Base-by-base conservation (phyloP, 2,113 vertebrate genomes). In the Grus americana region DNA sequence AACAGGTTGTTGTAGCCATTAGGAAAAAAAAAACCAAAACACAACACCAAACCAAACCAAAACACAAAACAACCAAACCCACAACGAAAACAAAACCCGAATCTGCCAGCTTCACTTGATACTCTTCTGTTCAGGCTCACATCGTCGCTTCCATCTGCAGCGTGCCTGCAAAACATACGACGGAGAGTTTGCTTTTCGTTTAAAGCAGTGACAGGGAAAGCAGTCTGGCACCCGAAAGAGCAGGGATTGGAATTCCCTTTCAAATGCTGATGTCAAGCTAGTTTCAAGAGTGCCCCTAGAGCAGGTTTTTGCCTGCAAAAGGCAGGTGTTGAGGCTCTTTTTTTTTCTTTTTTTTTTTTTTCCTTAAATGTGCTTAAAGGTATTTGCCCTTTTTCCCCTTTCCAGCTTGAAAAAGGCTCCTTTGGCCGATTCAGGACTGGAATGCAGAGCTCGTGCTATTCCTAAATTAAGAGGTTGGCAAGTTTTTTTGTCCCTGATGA, bases 401-500 rank as follows among this genome's bases (percentile, higher is more conserved):
- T 93, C 81, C 88, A 83, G 11, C 68, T 93, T 85, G 79, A 96
- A 87, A 42, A 95, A 86, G 93, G 68, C 59, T 91, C 32, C 42
- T 46, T 67, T 89, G 90, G 91, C 94, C 95, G 88, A 90, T 49
- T 88, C 76, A 78, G 63, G 86, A 84, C 73, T 90, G 92, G 82
- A 96, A 91, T 95, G 95, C 92, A 65, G 93, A 89, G 92, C 89
- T 96, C 54, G 15, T 92, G 34, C 81, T 81, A 83, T 94, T 96
- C 80, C 89, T 94, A 90, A 97, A 91, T 95, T 96, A 96, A 95
- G 92, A 91, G 86, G 86, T 62, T 80, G 87, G 90, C 91, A 93
- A 96, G 87, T 89, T 95, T 91, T 96, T 96, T 97, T 95, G 80
- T 96, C 91, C 87, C 95, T 96, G 94, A 96, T 95, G 97, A 97